Base-by-base conservation (phyloP, 2,888 invertebrate species). In the Hartigia nigra region DNA sequence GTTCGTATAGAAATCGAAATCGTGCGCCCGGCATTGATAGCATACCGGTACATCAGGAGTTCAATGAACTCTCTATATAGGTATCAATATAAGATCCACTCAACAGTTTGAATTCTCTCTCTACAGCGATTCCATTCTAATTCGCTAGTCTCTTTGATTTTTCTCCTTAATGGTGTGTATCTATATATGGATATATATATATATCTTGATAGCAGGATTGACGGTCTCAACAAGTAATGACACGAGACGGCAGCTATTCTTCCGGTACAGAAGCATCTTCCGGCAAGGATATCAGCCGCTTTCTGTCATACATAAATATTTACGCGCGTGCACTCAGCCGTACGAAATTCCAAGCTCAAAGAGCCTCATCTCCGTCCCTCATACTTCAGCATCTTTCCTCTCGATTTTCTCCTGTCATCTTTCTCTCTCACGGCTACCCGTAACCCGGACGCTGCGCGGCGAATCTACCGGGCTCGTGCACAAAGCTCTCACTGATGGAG, bases 231-330 rank as follows among this genome's bases (percentile, higher is more conserved):
- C 55, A 55, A 55, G 55, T 55, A 55, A 55, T 23, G 55, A 55
- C 55, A 55, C 55, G 55, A 23, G 55, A 55, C 55, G 55, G 55
- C 23, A 55, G 55, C 55, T 23, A 55, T 23, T 55, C 55, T 55
- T 55, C 55, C 55, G 55, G 55, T 55, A 55, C 55, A 55, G 55
- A 55, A 23, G 55, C 55, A 23, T 55, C 55, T 55, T 78, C 79
- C 77, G 72, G 81, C 79, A 78, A 79, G 75, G 81, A 80, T 83
- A 83, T 82, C 80, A 70, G 76, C 74, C 81, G 55, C 2, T 79
- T 78, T 80, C 80, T 80, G 77, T 74, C 83, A 74, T 80, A 76
- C 82, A 82, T 85, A 87, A 86, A 86, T 85, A 84, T 86, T 84
- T 84, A 84, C 83, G 81, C 80, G 76, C 69, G 78, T 79, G 82